Evolutionary conservation across 2,113 vertebrate genomes (phyloP), one percentile per base, ranked within the genome.

Genomic region (Ptyas mucosa): DNA sequence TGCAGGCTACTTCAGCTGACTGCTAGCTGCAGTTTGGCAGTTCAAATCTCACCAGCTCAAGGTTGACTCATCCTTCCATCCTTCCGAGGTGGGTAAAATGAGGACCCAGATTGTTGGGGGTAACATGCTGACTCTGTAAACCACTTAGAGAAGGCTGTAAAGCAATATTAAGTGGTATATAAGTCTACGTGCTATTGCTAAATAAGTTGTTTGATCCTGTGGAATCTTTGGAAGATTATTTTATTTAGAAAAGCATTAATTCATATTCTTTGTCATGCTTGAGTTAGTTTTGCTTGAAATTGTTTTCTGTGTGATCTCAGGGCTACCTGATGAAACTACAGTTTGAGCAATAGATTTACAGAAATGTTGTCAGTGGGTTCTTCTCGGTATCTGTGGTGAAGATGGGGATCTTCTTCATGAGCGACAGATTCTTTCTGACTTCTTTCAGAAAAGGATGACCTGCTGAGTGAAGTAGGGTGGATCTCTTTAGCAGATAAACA

Each of bases 351-450:
- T 11, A 49, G 46, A 12, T 3, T 92, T 88, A 75, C 88, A 88
- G 23, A 87, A 34, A 89, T 0, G 0, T 24, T 92, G 75, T 81
- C 49, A 0, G 0, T 1, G 46, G 39, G 0, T 39, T 87, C 8
- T 90, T 91, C 93, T n/a, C 0, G 51, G 55, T 75, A 34, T 29
- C 49, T 52, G 0, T 0, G 14, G 26, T 5, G 53, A 91, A 85
- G 53, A 20, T 0, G 64, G 2, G 0, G 0, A 18, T 46, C 29
- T 21, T 90, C 54, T 88, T 53, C 49, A 43, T 12, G 24, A 3
- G 90, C 86, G 43, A 18, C 0, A 0, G 88, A 39, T 12, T 52
- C 86, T 12, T 0, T 39, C 53, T 93, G 7, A 6, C 49, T 95
- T 86, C 43, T 94, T 87, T 53, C 23, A 81, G 14, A 85, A 10